A percentile compares a stretch with the other conserved stretches of the same genome.
Conservation (phyloP, 2,888 invertebrate species). For the Pimpla rufipes region DNA sequence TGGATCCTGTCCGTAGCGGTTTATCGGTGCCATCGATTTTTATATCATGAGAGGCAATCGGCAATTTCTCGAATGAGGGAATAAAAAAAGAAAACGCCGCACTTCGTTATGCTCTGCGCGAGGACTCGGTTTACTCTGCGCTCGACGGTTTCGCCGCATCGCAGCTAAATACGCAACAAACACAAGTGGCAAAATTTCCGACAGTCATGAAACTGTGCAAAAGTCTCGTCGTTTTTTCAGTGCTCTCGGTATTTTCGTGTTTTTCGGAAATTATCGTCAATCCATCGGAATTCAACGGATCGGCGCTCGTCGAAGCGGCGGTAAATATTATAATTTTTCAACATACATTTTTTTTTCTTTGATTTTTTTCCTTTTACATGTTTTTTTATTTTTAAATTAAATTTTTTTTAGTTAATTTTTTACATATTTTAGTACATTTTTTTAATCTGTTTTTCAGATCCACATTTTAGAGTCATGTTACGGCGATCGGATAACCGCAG, state of each 20-base stretch:
- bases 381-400: too few species aligned
- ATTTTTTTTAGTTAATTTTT: too few species aligned
- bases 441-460: background rate
- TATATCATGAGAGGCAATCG: background rate
- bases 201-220: background rate
- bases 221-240: background rate
- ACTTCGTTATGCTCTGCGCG: background rate
- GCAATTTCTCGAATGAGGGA: background rate
- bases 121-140: background rate
- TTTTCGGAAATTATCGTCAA: background rate
- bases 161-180: background rate
- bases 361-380: too few species aligned
- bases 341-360: background rate
- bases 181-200: too few species aligned
- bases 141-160: background rate
- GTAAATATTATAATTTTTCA: background rate
- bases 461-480: conserved; percentile 7
- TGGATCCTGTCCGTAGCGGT: background rate
- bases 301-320: background rate
- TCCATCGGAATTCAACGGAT: background rate
- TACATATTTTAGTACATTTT: too few species aligned
- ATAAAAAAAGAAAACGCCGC: background rate
- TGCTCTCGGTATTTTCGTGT: background rate
- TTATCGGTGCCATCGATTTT: background rate
- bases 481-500: background rate